phyloP scores from a whole-genome alignment of 1,140 invertebrate species.

The Tetragonula clypearis region DNA sequence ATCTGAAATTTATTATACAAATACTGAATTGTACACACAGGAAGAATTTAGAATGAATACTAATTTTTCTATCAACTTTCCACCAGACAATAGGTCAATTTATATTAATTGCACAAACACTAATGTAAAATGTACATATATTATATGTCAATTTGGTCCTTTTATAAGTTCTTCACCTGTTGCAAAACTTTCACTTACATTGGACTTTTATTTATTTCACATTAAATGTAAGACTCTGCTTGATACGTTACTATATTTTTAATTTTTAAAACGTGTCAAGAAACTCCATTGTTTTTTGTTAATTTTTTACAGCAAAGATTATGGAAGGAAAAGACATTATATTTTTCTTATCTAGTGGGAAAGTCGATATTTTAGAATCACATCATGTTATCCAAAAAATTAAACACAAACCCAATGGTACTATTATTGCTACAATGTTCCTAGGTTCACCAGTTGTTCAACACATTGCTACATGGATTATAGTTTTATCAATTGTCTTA shows the following conservation, averaged over 20 bases:
- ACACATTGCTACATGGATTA: constrained; percentile 74
- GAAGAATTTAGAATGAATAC: constrained; percentile 43
- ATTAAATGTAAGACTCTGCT: constrained; percentile 60
- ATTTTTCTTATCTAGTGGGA: constrained; percentile 69
- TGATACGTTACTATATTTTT: constrained; percentile 6
- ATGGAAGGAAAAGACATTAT: constrained; percentile 72
- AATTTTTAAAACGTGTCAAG: neutral
- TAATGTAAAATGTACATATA: constrained; percentile 59
- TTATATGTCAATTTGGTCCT: constrained; percentile 68
- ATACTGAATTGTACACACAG: constrained; percentile 16
- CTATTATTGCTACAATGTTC: constrained; percentile 72
- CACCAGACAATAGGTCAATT: constrained; percentile 66
- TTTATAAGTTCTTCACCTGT: constrained; percentile 62
- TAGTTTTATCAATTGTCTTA: constrained; percentile 73
- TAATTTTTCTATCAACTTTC: constrained; percentile 44
- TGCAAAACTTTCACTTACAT: constrained; percentile 63
- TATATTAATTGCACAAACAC: constrained; percentile 72
- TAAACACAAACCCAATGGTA: constrained; percentile 52
- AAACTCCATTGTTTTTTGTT: neutral
- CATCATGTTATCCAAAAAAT: constrained; percentile 46
- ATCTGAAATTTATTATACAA: neutral
- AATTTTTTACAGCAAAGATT: constrained; percentile 57
- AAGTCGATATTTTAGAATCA: constrained; percentile 64
- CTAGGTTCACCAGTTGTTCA: constrained; percentile 63
- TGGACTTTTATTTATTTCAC: constrained; percentile 65